These are phyloP conservation scores for Kryphioiulus occultus DNA, from an alignment of 2,888 invertebrate species.

Conservation along the genomic window DNA sequence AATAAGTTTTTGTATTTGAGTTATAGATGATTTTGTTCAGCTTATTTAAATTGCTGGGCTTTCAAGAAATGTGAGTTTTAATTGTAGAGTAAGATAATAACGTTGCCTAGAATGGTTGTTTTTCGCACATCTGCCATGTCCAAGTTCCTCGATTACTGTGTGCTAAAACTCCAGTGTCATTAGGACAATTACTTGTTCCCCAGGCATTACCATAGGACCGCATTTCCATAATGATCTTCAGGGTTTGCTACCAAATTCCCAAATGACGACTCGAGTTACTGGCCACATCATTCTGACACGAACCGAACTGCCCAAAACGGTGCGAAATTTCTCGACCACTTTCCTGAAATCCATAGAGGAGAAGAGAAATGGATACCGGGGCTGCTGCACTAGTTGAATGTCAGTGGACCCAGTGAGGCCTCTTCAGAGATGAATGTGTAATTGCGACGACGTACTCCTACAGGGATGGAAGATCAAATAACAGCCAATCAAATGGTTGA, in stretches of 20 bases:
- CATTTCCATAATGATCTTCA: not conserved
- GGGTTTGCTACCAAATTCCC: not conserved
- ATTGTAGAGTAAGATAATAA: no score
- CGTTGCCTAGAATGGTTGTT: no score
- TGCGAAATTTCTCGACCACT: not conserved
- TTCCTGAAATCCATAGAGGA: not conserved
- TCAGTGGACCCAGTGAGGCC: not conserved
- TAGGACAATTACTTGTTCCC: not conserved
- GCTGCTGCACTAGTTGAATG: not conserved
- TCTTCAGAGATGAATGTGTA: constrained; percentile 23
- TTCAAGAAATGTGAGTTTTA: no score
- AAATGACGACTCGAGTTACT: not conserved
- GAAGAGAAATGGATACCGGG: not conserved
- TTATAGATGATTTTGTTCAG: no score
- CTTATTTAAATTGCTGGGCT: no score
- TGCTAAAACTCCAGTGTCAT: not conserved
- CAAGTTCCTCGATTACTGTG: not conserved
- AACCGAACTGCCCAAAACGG: not conserved
- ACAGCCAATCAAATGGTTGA: constrained; percentile 7
- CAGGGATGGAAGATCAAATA: constrained; percentile 13
- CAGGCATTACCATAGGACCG: not conserved
- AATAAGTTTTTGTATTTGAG: no score
- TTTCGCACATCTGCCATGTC: not conserved
- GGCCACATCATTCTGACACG: not conserved
- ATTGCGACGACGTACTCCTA: constrained; percentile 13